These are phyloP conservation scores for Motacilla alba DNA, from an alignment of 2,113 vertebrate species.

Conservation along the genomic window DNA sequence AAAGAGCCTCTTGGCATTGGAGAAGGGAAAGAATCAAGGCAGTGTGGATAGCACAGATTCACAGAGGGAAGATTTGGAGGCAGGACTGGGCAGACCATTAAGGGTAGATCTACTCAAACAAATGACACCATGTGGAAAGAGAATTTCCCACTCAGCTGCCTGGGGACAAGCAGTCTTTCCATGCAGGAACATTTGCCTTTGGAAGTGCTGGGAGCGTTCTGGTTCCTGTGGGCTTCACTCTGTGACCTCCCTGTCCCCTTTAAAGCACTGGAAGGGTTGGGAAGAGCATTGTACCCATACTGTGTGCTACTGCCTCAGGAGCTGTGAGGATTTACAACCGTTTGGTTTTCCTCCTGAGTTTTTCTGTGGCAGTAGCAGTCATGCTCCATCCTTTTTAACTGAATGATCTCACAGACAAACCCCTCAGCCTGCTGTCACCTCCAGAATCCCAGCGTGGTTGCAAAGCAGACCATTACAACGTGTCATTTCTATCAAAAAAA, in stretches of 20 bases:
- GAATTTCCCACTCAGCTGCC: background rate
- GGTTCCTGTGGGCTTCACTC: background rate
- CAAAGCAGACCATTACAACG: background rate
- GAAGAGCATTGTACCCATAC: accelerated
- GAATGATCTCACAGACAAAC: background rate
- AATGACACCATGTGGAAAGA: background rate
- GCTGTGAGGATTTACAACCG: background rate
- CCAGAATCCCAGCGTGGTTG: accelerated
- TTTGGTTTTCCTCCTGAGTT: background rate
- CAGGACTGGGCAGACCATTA: background rate
- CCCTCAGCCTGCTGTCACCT: background rate
- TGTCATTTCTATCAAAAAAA: background rate
- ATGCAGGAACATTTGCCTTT: background rate
- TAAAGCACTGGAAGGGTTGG: background rate
- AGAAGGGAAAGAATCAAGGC: background rate
- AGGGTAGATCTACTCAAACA: background rate
- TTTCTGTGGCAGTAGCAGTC: background rate
- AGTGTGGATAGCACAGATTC: background rate
- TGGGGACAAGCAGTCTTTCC: background rate
- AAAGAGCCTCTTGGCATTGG: background rate
- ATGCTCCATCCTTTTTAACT: background rate
- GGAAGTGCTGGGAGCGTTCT: background rate
- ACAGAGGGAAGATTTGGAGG: background rate
- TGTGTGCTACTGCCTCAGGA: background rate
- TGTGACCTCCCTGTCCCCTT: background rate